Evolutionary conservation across 2,113 vertebrate genomes (phyloP).

Genomic region (Hippocampus guttulatus): DNA sequence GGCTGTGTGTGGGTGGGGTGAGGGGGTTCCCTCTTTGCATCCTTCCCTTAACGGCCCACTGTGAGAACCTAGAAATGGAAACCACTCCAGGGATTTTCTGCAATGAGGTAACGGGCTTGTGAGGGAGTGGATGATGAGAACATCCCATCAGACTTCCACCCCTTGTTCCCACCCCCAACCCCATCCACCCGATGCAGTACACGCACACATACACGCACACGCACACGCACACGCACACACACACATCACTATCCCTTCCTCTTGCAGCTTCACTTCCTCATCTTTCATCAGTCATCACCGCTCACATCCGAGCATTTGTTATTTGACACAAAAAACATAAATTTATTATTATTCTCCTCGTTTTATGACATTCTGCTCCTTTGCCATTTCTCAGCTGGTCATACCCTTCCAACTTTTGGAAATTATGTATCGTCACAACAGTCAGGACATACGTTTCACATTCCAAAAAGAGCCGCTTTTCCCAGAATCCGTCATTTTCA

Average conservation of each 20-base stretch:
- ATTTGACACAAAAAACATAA: not conserved
- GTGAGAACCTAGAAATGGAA: conserved; percentile 56
- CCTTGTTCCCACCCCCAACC: not conserved
- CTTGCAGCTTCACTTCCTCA: conserved; percentile 22
- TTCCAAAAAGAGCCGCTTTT: too few relatives aligned
- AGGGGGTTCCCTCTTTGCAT: conserved; percentile 4
- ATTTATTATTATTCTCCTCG: not conserved
- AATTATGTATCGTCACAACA: too few relatives aligned
- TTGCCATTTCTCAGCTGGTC: not conserved
- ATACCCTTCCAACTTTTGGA: not conserved
- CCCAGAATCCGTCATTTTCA: too few relatives aligned
- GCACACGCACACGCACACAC: too few relatives aligned
- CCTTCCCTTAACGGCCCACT: conserved; percentile 17
- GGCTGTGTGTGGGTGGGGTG: conserved; percentile 30
- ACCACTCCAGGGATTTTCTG: conserved; percentile 7
- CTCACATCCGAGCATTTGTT: conserved; percentile 6
- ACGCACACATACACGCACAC: not conserved
- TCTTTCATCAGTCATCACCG: conserved; percentile 29
- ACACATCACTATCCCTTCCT: not conserved
- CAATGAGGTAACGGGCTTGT: conserved; percentile 1
- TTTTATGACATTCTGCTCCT: not conserved
- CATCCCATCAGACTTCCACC: not conserved
- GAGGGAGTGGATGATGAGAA: conserved; percentile 2
- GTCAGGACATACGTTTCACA: too few relatives aligned
- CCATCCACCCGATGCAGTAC: not conserved